These are phyloP conservation scores for Carcina quercana DNA, from an alignment of 2,888 invertebrate species.

Conservation along the genomic window DNA sequence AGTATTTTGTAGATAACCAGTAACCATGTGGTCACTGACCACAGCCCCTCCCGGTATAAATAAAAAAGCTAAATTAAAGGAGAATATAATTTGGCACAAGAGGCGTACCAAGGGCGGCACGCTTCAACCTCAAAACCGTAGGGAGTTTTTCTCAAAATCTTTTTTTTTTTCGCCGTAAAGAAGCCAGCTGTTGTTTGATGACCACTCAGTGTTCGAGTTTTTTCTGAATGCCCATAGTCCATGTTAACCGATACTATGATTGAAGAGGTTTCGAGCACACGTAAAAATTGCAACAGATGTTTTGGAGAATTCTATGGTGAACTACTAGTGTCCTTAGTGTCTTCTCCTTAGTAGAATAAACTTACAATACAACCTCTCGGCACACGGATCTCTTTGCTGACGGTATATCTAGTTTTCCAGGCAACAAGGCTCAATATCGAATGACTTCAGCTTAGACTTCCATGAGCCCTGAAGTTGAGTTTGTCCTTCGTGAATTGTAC, in stretches of 20 bases:
- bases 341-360: no score
- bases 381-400: no score
- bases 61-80: constrained; percentile 47
- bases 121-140: constrained; percentile 50
- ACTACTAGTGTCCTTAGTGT: no score
- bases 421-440: no score
- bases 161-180: constrained; percentile 24
- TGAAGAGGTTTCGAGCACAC: constrained; percentile 33
- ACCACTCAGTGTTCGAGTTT: constrained; percentile 57
- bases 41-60: constrained; percentile 30
- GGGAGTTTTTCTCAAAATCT: constrained; percentile 32
- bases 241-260: constrained; percentile 55
- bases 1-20: no score
- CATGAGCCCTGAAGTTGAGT: no score
- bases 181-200: constrained; percentile 64
- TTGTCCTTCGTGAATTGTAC: no score
- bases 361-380: no score
- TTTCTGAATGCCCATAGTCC: constrained; percentile 31
- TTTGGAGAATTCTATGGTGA: no score
- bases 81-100: constrained; percentile 32
- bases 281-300: constrained; percentile 27
- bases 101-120: constrained; percentile 62
- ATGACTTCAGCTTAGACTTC: no score
- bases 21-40: constrained; percentile 37
- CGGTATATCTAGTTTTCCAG: no score